These are phyloP conservation scores for Drosophila peninsularis DNA, from an alignment of 2,888 invertebrate species.

Conservation along the genomic window DNA sequence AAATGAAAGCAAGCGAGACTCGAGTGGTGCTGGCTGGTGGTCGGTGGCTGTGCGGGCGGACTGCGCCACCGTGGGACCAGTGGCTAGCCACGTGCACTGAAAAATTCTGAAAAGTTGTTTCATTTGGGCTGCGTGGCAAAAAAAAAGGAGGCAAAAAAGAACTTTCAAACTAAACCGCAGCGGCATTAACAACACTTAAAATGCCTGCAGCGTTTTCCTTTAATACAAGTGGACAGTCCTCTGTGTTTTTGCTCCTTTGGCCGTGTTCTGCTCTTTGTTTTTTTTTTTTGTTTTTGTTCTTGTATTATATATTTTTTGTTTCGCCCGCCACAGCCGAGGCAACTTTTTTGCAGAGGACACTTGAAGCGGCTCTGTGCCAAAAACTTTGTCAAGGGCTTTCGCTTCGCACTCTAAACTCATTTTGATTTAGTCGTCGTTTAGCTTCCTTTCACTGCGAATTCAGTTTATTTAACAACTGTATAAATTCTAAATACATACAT, in stretches of 20 bases:
- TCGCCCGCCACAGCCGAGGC: constrained; percentile 8
- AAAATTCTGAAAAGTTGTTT: constrained; percentile 71
- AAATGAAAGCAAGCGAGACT: constrained; percentile 36
- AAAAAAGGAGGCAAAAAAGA: constrained; percentile 44
- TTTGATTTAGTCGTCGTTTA: constrained; percentile 73
- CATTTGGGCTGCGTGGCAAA: constrained; percentile 64
- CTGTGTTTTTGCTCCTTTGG: constrained; percentile 38
- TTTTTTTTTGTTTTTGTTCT: too few species aligned
- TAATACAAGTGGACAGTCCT: constrained; percentile 74
- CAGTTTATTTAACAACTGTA: constrained; percentile 39
- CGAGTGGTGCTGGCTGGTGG: constrained; percentile 16
- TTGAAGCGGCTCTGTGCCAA: constrained; percentile 55
- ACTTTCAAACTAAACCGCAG: constrained; percentile 67
- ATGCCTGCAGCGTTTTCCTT: constrained; percentile 78
- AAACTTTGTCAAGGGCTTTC: constrained; percentile 57
- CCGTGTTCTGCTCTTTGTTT: constrained; percentile 16
- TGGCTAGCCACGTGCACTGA: constrained; percentile 56
- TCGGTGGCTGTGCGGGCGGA: constrained; percentile 4
- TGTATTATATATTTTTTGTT: constrained; percentile 1
- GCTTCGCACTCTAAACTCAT: constrained; percentile 54
- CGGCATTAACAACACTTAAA: constrained; percentile 77
- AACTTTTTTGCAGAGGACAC: constrained; percentile 57
- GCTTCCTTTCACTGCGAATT: constrained; percentile 54
- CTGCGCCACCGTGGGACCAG: constrained; percentile 40
- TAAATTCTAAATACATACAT: constrained; percentile 13